Percentiles rank a stretch among this genome's conserved stretches.
Evolutionary conservation across 2,888 invertebrate genomes (phyloP).

Genomic region (Cataglyphis rosenhaueri): DNA sequence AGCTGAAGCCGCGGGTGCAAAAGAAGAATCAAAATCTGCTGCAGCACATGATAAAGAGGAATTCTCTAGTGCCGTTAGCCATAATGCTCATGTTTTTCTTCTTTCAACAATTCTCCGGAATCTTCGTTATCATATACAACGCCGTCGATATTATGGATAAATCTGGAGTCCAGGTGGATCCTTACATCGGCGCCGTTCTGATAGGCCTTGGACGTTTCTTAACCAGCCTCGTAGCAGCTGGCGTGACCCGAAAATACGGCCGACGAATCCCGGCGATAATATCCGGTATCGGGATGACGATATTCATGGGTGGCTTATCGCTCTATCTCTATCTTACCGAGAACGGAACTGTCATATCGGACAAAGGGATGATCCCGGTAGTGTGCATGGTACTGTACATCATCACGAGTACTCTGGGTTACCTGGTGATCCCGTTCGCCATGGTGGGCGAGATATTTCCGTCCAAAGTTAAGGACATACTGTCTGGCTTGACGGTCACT

Average conservation of each 20-base stretch:
- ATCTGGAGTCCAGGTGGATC: slow-evolving; percentile 86
- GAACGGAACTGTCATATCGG: slow-evolving; percentile 74
- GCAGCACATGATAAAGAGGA: slow-evolving; percentile 82
- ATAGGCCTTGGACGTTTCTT: slow-evolving; percentile 86
- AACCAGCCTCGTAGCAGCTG: slow-evolving; percentile 85
- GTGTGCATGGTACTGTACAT: slow-evolving; percentile 86
- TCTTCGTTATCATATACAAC: slow-evolving; percentile 87
- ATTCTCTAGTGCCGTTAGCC: slow-evolving; percentile 85
- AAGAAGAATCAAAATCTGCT: slow-evolving; percentile 73
- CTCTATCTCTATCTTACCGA: slow-evolving; percentile 83
- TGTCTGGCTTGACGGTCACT: slow-evolving; percentile 86
- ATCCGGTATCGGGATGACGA: slow-evolving; percentile 87
- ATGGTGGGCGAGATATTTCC: slow-evolving; percentile 88
- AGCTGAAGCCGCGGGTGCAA: slow-evolving; percentile 61
- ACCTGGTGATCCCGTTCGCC: slow-evolving; percentile 87
- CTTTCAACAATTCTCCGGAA: slow-evolving; percentile 88
- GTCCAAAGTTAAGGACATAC: slow-evolving; percentile 86
- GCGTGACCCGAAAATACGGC: slow-evolving; percentile 87
- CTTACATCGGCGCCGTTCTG: slow-evolving; percentile 86
- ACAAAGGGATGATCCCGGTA: slow-evolving; percentile 84
- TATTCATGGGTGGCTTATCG: slow-evolving; percentile 86
- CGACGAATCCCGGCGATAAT: slow-evolving; percentile 87
- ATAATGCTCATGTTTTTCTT: slow-evolving; percentile 86
- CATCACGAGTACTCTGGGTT: slow-evolving; percentile 86
- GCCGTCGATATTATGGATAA: slow-evolving; percentile 86